Conservation (phyloP, 2,113 vertebrate species). For the Taxidea taxus region DNA sequence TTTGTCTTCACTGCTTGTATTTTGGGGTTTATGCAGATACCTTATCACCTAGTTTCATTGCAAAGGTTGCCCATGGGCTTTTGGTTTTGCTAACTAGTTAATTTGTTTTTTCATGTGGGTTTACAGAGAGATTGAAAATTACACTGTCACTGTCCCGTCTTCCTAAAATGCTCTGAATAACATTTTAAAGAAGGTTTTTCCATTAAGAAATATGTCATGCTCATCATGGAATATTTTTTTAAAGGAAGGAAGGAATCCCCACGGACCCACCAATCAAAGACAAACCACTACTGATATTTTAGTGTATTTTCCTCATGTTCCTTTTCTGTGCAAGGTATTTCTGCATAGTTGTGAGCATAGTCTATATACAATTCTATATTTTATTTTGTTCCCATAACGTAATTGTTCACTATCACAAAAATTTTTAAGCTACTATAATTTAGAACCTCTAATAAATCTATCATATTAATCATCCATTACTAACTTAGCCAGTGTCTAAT, state of each 20-base stretch:
- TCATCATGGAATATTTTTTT: neutral
- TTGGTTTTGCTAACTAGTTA: neutral
- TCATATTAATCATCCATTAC: neutral
- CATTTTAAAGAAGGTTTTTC: constrained; percentile 31
- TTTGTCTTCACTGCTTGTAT: neutral
- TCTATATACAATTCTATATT: neutral
- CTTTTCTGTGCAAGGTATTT: constrained; percentile 2
- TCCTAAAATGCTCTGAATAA: constrained; percentile 23
- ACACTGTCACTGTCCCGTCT: neutral
- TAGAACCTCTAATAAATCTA: neutral
- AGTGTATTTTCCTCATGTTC: constrained; percentile 16
- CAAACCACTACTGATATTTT: neutral
- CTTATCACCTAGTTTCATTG: neutral
- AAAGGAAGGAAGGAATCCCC: neutral
- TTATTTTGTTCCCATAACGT: neutral
- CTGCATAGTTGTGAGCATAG: neutral
- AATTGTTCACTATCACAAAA: neutral
- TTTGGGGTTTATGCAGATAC: neutral
- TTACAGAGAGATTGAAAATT: constrained; percentile 32
- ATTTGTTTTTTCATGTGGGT: neutral
- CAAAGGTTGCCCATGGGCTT: neutral
- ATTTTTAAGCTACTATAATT: neutral
- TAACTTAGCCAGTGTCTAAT: neutral
- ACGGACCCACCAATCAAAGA: neutral
- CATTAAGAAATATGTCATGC: constrained; percentile 13